Base-by-base conservation (phyloP, 2,113 vertebrate genomes). In the Heterocephalus glaber region DNA sequence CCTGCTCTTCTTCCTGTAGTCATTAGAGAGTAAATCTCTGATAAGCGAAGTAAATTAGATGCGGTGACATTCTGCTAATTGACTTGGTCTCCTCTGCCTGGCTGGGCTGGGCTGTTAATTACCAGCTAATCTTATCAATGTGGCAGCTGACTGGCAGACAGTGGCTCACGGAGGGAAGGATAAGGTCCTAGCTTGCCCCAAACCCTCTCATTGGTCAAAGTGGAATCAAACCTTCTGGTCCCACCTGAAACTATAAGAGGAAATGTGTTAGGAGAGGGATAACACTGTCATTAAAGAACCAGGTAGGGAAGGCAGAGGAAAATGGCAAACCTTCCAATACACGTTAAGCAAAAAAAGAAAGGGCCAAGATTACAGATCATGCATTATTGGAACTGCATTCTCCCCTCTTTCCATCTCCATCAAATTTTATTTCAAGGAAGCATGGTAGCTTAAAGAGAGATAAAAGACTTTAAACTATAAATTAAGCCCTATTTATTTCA, bases 91-190 rank as follows among this genome's bases (percentile, higher is more conserved):
- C 98, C 97, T 97, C 97, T 95, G 98, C 98, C 98, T 98, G 98
- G 98, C 98, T 99, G 98, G 98, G 98, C 98, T 98, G 98, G 98
- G 98, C 98, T 99, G 99, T 99, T 99, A 99, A 99, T 99, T 99
- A 99, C 98, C 98, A 98, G 98, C 98, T 99, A 99, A 99, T 99
- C 99, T 99, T 98, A 99, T 99, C 99, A 99, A 99, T 99, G 99
- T 98, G 99, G 98, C 97, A 96, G 98, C 72, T 98, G 98, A 96
- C 92, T 98, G 97, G 97, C 97, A 98, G 97, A n/a, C 1, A 84
- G 85, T 28, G 95, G 97, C 90, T 86, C 52, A 2, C 5, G 24
- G 54, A 88, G 76, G 84, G 47, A 77, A 88, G 30, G 82, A 24
- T 5, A 74, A 66, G 54, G 30, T 77, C 76, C n/a, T 58, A 44